A percentile compares a stretch with the other conserved stretches of the same genome.
These are phyloP conservation scores for Rotaria socialis DNA, from an alignment of 2,888 invertebrate species.

Conservation along the genomic window DNA sequence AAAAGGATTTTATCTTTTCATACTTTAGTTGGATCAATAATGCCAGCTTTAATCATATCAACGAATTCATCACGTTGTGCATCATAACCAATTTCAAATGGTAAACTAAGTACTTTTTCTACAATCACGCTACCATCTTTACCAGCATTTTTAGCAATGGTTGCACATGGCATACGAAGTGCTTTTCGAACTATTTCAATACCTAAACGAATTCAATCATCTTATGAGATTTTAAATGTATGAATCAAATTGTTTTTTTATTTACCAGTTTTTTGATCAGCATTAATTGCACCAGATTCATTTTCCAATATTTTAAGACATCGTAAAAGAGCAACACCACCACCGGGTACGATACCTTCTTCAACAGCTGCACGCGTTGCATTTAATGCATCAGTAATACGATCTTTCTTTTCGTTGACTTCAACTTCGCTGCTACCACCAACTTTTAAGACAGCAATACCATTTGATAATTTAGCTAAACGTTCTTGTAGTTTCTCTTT, in stretches of 20 bases:
- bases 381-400: constrained; percentile 86
- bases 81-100: constrained; percentile 71
- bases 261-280: constrained; percentile 71
- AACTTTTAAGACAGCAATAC: constrained; percentile 67
- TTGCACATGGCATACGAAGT: constrained; percentile 79
- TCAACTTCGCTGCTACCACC: constrained; percentile 81
- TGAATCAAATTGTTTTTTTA: not conserved
- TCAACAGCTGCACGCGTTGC: constrained; percentile 91
- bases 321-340: constrained; percentile 82
- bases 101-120: constrained; percentile 72
- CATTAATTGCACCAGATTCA: constrained; percentile 68
- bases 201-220: constrained; percentile 27
- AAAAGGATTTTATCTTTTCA: not conserved
- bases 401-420: constrained; percentile 91
- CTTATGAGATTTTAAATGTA: too few relatives aligned
- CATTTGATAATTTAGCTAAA: constrained; percentile 80
- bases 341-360: constrained; percentile 92
- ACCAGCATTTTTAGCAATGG: constrained; percentile 85
- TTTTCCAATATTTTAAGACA: constrained; percentile 70
- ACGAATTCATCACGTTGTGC: constrained; percentile 81
- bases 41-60: constrained; percentile 85
- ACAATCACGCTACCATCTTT: constrained; percentile 85
- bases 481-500: constrained; percentile 90
- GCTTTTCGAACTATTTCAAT: constrained; percentile 81
- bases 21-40: constrained; percentile 86